Base-by-base conservation (phyloP, 92 coral and sea anemone species). In the Porites rus region DNA sequence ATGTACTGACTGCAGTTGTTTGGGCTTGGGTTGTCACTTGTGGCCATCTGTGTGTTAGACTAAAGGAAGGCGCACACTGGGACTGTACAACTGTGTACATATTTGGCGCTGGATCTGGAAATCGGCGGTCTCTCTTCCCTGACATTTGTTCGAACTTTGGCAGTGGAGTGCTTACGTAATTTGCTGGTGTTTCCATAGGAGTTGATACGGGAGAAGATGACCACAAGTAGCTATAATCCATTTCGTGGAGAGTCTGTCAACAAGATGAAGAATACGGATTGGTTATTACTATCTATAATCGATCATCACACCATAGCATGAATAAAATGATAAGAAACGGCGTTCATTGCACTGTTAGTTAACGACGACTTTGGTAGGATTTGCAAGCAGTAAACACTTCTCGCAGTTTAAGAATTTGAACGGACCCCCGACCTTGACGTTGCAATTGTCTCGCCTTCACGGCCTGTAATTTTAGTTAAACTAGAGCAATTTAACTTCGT, bases 211-310 rank as follows among this genome's bases (percentile, higher is more conserved):
- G 91, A 10, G 92, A 78, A 0, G 96, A 81, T 46, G 87, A 91
- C 74, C 92, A 88, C 54, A 93, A 87, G 72, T 93, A 93, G 22
- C 94, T 89, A 62, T 28, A 28, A 28, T 93, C 96, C 87, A 93
- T 92, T 64, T 93, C 96, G 24, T 68, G 78, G 21, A 93, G 85
- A 4, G 96, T 93, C 96, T 93, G 69, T 14, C 72, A 50, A 43
- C 22, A 60, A 76, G 38, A 16, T 51, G 61, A 61, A 21, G 67
- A 19, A 14, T 56, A 46, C 31, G 75, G 0, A 38, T 75, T 13
- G 16, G 83, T 52, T 46, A 17, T 73, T 17, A 58, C 72, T 56
- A 58, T 46, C 7, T 25, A 17, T 43, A 66, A 17, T 38, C 46
- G 43, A 73, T 3, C 18, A 53, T 51, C n/a, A 16, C 19, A 62